Percentiles rank a stretch among this genome's conserved stretches.
These are phyloP conservation scores for Peromyscus maniculatus DNA, from an alignment of 2,113 vertebrate species.

Conservation along the genomic window DNA sequence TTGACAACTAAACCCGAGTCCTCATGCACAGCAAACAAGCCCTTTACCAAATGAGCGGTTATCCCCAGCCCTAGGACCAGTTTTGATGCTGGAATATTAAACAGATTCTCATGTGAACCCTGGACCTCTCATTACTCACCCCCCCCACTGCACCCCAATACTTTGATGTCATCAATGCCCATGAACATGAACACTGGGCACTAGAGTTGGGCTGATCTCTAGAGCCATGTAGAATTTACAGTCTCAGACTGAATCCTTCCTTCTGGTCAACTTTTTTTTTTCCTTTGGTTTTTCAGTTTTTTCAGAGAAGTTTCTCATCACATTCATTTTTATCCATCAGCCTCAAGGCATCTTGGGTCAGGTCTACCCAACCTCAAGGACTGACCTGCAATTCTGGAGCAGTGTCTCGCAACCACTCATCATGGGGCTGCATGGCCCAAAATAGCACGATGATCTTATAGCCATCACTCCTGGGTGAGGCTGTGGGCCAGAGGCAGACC, in stretches of 20 bases:
- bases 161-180: background rate
- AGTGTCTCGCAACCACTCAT: background rate
- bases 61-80: background rate
- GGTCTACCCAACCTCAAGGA: background rate
- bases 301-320: background rate
- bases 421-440: background rate
- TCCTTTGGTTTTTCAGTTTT: background rate
- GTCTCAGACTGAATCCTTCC: background rate
- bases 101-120: background rate
- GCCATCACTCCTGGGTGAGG: conserved; percentile 74
- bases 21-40: background rate
- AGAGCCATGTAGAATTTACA: background rate
- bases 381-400: background rate
- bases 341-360: background rate
- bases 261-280: background rate
- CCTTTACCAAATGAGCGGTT: background rate
- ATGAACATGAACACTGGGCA: background rate
- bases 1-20: background rate
- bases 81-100: background rate
- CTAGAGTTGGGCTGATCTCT: background rate
- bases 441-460: background rate
- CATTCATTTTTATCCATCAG: conserved; percentile 26
- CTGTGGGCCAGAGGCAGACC: conserved; percentile 54
- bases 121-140: background rate
- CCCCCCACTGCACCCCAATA: background rate